These are phyloP conservation scores for Phalacrocorax pelagicus DNA, from an alignment of 2,113 vertebrate species.

Conservation along the genomic window DNA sequence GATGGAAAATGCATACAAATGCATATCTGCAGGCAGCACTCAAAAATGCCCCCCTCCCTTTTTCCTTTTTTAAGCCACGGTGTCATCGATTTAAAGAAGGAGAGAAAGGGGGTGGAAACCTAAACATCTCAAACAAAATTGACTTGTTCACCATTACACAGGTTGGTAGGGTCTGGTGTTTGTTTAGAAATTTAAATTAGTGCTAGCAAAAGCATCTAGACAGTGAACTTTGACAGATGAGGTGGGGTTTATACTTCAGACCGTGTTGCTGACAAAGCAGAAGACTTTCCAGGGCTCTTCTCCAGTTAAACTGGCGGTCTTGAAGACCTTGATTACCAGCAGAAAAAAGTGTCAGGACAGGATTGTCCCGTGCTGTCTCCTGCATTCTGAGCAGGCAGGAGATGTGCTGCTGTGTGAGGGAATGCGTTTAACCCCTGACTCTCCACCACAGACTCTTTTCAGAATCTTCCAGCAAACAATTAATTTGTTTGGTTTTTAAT, in stretches of 20 bases:
- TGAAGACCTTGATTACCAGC: not conserved
- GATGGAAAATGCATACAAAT: constrained; percentile 41
- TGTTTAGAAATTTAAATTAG: constrained; percentile 16
- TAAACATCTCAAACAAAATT: not conserved
- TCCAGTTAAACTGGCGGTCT: not conserved
- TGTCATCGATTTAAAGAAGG: not conserved
- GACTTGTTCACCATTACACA: not conserved
- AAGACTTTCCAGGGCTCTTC: constrained; percentile 6
- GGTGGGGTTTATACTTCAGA: not conserved
- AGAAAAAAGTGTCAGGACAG: not conserved
- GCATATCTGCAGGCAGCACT: not conserved
- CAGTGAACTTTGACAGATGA: not conserved
- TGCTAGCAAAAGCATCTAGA: not conserved
- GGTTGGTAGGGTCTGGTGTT: not conserved
- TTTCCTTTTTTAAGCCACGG: not conserved
- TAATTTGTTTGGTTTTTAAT: not conserved
- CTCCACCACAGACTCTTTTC: not conserved
- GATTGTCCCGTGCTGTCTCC: not conserved
- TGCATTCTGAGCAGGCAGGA: not conserved
- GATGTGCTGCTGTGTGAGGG: not conserved
- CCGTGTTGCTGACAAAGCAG: not conserved
- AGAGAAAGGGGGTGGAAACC: not conserved
- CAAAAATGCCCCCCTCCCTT: not conserved
- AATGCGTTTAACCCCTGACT: not conserved
- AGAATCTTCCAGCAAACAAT: not conserved